Base-by-base conservation (phyloP, 2,797 vertebrate species). In the Serranus cabrilla region DNA sequence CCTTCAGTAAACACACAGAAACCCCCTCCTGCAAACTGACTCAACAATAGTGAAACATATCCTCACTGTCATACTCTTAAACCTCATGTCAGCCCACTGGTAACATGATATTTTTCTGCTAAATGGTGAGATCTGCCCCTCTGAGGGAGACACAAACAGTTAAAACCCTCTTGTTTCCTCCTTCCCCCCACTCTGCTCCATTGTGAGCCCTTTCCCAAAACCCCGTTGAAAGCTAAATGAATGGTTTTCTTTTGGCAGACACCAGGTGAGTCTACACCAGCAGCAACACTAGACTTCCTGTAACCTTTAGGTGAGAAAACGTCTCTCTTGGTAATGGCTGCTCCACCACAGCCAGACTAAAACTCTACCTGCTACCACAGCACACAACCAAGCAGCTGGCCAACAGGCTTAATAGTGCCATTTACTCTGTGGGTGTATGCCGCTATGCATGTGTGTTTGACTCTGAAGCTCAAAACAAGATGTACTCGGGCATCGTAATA, bases 281-380 rank as follows among this genome's bases (percentile, higher is more conserved):
- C 58, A 58, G 91, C 81, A 90, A 91, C 87, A 85, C 84, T 83
- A 89, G 40, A 93, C 88, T 92, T 91, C 90, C 89, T 88, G 68
- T 86, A 84, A 89, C 90, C 85, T 92, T 92, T 78, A 84, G 80
- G 63, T 65, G 78, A 88, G 68, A 56, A 82, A 85, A 78, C 70
- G 71, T n/a, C 49, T 77, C 75, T 87, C 73, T 75, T 2, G 14
- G 62, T 79, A 80, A 86, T 80, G 65, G 52, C 49, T 64, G 68
- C 71, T 73, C 78, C 71, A 67, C 76, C 73, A 81, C 46, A 75
- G 80, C 43, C 63, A 69, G 66, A 64, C 74, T 71, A 67, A 69
- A 76, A 77, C 64, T 61, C 58, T 61, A 71, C 58, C 57, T 56
- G 75, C 75, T 16, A 64, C 71, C 56, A 59, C 25, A 61, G 56